A percentile compares a stretch with the other conserved stretches of the same genome.
These are phyloP conservation scores for Cybosia mesomella DNA, from an alignment of 2,888 invertebrate genomes.

Conservation along the genomic window DNA sequence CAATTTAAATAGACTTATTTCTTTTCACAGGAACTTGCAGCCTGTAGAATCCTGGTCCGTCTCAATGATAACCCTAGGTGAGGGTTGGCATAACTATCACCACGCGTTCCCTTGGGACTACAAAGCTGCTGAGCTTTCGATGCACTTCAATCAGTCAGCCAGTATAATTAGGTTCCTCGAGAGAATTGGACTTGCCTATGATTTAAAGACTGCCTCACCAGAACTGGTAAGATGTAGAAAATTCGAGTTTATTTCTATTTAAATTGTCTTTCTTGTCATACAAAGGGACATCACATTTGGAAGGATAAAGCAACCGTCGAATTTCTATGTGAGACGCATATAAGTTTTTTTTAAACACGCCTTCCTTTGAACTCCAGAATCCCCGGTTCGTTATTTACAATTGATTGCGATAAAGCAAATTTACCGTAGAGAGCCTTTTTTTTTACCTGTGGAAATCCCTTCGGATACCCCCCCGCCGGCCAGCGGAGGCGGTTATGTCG, in stretches of 20 bases:
- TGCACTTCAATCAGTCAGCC: constrained; percentile 88
- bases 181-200: constrained; percentile 88
- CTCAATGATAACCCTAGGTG: constrained; percentile 90
- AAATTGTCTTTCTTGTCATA: too few relatives aligned
- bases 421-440: too few relatives aligned
- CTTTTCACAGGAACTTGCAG: constrained; percentile 89
- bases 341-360: too few relatives aligned
- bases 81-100: constrained; percentile 98
- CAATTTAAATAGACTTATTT: not conserved
- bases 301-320: too few relatives aligned
- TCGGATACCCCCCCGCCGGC: too few relatives aligned
- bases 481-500: too few relatives aligned
- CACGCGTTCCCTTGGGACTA: constrained; percentile 97
- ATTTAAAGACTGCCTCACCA: constrained; percentile 85
- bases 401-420: too few relatives aligned
- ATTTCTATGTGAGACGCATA: too few relatives aligned
- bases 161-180: constrained; percentile 88
- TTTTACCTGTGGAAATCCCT: too few relatives aligned
- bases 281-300: too few relatives aligned
- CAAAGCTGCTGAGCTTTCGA: constrained; percentile 94
- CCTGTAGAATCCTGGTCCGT: constrained; percentile 93
- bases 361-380: too few relatives aligned
- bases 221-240: constrained; percentile 64
- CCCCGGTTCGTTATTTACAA: too few relatives aligned
- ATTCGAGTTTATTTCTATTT: not conserved